These are phyloP conservation scores for Felis catus DNA, from an alignment of 2,113 vertebrate species.

Conservation along the genomic window DNA sequence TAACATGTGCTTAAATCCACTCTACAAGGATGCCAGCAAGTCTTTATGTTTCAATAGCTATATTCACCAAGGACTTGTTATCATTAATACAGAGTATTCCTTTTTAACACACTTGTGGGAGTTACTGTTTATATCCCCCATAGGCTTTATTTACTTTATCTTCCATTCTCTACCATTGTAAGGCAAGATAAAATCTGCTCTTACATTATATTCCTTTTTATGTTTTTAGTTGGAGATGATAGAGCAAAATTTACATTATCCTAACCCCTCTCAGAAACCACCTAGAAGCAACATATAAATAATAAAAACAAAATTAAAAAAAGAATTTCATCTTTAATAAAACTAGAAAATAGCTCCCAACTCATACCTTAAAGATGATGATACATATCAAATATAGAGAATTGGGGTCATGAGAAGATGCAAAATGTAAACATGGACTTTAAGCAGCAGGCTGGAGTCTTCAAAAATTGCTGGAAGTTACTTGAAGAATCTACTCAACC, in stretches of 20 bases:
- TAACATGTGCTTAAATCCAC: not conserved
- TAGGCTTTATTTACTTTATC: not conserved
- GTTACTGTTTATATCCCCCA: not conserved
- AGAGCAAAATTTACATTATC: not conserved
- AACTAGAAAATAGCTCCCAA: not conserved
- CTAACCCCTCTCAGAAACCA: not conserved
- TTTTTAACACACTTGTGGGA: not conserved
- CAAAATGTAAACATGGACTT: not conserved
- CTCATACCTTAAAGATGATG: not conserved
- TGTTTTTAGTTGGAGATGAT: not conserved
- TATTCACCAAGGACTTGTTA: not conserved
- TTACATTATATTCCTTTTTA: not conserved
- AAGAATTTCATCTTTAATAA: not conserved
- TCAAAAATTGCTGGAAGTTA: not conserved
- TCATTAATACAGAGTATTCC: not conserved
- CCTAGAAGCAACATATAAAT: not conserved
- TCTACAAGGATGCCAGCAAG: not conserved
- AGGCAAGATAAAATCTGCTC: not conserved
- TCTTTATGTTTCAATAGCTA: not conserved
- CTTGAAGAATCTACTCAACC: not conserved
- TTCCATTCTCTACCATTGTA: not conserved
- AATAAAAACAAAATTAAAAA: conserved; percentile 7
- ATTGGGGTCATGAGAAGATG: not conserved
- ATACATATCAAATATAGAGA: not conserved
- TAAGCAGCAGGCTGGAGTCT: not conserved